A percentile compares a stretch with the other conserved stretches of the same genome.
Conservation (phyloP, 2,797 vertebrate species). For the Eulemur mongoz region DNA sequence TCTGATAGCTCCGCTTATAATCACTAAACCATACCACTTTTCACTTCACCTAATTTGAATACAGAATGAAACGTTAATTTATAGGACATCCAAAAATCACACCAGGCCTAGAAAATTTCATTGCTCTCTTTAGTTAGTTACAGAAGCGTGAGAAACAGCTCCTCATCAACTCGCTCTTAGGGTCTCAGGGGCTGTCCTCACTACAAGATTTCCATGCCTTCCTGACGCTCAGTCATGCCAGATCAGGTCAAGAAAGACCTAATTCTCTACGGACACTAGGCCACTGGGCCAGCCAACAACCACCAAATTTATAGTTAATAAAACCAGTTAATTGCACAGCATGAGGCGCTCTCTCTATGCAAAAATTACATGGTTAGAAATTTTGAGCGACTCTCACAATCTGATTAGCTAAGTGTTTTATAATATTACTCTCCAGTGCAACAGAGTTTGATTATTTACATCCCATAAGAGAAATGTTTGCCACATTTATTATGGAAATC, state of each 20-base stretch:
- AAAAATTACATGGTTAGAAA: slow-evolving; percentile 80
- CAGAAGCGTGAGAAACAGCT: neutral
- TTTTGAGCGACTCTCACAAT: slow-evolving; percentile 77
- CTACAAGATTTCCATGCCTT: neutral
- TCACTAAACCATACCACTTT: neutral
- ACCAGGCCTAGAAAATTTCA: slow-evolving; percentile 18
- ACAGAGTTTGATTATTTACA: slow-evolving; percentile 80
- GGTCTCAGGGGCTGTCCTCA: neutral
- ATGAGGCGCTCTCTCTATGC: slow-evolving; percentile 64
- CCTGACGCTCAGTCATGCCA: neutral
- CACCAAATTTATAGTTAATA: slow-evolving; percentile 68
- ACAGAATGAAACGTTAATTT: neutral
- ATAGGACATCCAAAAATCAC: neutral
- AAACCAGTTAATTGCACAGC: slow-evolving; percentile 80
- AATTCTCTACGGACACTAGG: slow-evolving; percentile 53
- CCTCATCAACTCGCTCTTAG: neutral
- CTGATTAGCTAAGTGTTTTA: slow-evolving; percentile 80
- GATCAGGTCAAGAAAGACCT: slow-evolving; percentile 40
- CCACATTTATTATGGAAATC: slow-evolving; percentile 77
- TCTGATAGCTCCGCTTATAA: neutral
- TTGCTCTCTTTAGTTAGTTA: neutral
- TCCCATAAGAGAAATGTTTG: slow-evolving; percentile 74
- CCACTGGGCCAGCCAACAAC: slow-evolving; percentile 48
- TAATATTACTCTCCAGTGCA: slow-evolving; percentile 74
- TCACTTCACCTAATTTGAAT: slow-evolving; percentile 16